Conservation (phyloP, 1,140 invertebrate genomes). For the Teleopsis dalmanni region DNA sequence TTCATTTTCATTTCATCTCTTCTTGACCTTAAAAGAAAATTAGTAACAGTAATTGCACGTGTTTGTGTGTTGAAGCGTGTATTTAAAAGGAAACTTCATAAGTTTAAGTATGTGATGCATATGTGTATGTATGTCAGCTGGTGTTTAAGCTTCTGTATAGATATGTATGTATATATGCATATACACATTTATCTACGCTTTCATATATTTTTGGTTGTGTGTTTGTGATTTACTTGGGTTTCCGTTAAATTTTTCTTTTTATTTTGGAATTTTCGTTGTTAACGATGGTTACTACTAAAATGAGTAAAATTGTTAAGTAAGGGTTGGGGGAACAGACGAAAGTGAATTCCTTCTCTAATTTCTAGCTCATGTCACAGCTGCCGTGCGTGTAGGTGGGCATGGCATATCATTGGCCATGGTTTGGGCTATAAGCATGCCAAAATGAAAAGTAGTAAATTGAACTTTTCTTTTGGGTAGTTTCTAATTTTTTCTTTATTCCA, state of each 20-base stretch:
- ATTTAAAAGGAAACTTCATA: background rate
- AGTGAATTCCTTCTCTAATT: slow-evolving; percentile 3
- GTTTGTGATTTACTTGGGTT: slow-evolving; percentile 10
- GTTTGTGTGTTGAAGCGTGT: background rate
- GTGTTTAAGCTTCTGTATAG: background rate
- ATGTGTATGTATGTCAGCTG: background rate
- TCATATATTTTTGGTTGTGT: background rate
- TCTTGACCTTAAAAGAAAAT: slow-evolving; percentile 12
- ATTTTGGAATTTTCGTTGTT: slow-evolving; percentile 2
- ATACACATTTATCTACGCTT: background rate
- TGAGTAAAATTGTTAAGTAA: too few species aligned
- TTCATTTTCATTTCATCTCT: slow-evolving; percentile 8
- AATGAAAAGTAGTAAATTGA: slow-evolving; percentile 44
- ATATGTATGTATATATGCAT: background rate
- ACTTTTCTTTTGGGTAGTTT: slow-evolving; percentile 22
- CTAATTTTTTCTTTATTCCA: background rate
- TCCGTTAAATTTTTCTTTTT: slow-evolving; percentile 7
- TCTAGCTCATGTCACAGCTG: slow-evolving; percentile 2
- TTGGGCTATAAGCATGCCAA: slow-evolving; percentile 12
- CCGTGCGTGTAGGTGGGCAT: background rate
- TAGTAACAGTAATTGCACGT: background rate
- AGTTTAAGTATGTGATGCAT: background rate
- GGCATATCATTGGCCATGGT: background rate
- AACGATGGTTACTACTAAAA: too few species aligned
- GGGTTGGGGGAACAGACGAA: background rate